Evolutionary conservation across 2,113 vertebrate genomes (phyloP), one percentile per base, ranked within the genome.

Genomic region (Zosterops japonicus): DNA sequence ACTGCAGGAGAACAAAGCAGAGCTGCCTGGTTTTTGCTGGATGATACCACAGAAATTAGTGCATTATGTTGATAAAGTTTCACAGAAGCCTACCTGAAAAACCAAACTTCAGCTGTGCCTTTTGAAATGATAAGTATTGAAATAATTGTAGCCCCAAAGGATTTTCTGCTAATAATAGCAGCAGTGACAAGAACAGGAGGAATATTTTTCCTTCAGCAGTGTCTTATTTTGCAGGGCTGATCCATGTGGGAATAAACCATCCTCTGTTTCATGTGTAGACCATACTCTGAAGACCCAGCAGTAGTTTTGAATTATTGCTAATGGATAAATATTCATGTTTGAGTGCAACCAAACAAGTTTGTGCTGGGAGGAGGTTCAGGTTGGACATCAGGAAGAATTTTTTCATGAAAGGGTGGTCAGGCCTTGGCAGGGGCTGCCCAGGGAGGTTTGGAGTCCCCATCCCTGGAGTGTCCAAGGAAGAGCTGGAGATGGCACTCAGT

Each of bases 1-100:
- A 60, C 64, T 95, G 71, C 81, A 86, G 83, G 86, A 93, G 79
- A 87, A 70, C 50, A 78, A 93, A 94, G 25, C 55, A 55, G n/a
- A 79, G 46, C 61, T 79, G 49, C 56, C 77, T 83, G 9, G 2
- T 91, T 74, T 81, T 81, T 90, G 47, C 52, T 70, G 52, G 49
- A 70, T 69, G 74, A 69, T n/a, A 42, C 50, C 46, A 79, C 27
- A 82, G 42, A 91, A 88, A 86, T 86, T 14, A 46, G 49, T 88
- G 49, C 46, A 47, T 57, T 89, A 25, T 27, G 64, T 89, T 82
- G 87, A 59, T 39, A 36, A 89, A 95, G 61, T 86, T 96, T 93
- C 93, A 80, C 57, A 94, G 87, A 93, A 95, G 83, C 46, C 50
- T 77, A 46, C 56, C 53, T 91, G 59, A 74, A 77, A 28, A 70